Base-by-base conservation (phyloP, 2,888 invertebrate genomes). In the Polyploca ridens region DNA sequence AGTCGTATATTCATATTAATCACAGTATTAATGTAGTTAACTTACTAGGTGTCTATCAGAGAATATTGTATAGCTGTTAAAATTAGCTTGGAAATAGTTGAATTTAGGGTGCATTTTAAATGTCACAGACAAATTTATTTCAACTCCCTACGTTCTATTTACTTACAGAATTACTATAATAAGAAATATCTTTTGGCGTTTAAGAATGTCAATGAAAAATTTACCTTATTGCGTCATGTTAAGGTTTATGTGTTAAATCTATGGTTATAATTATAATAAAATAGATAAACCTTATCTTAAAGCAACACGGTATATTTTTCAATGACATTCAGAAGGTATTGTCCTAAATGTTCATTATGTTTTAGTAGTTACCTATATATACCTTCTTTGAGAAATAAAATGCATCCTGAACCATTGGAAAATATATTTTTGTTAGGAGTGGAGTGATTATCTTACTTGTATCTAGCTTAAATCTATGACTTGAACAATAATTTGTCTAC, bases 371-470 rank as follows among this genome's bases (percentile, higher is more conserved):
- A 27, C 27, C 27, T 27, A 27, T 27, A 27, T 27, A 1, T 27
- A 27, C 27, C 35, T 35, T 7, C 10, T 7, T 64, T 72, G 68
- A 67, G 19, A 38, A 65, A 68, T 69, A 66, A 75, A 72, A 70
- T 75, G 66, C 70, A 69, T 33, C 69, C 64, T 60, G 65, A 61
- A 65, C 69, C 67, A 69, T 68, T 63, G 68, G 66, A 79, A 75
- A 80, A 81, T 90, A 89, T 91, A 90, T 91, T 90, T 91, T 91
- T 92, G 87, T 90, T 90, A 90, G 88, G 79, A 81, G 78, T 84
- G 78, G 79, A 81, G 78, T 84, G 78, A 78, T 70, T 65, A 69
- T 68, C 64, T 78, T 73, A 68, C 75, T 67, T 68, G 61, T 69
- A 27, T 27, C 27, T 27, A 69, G 66, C 65, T 66, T 63, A 64